A percentile compares a stretch with the other conserved stretches of the same genome.
Conservation (phyloP, 2,797 vertebrate species). For the Pantherophis alleghaniensis region DNA sequence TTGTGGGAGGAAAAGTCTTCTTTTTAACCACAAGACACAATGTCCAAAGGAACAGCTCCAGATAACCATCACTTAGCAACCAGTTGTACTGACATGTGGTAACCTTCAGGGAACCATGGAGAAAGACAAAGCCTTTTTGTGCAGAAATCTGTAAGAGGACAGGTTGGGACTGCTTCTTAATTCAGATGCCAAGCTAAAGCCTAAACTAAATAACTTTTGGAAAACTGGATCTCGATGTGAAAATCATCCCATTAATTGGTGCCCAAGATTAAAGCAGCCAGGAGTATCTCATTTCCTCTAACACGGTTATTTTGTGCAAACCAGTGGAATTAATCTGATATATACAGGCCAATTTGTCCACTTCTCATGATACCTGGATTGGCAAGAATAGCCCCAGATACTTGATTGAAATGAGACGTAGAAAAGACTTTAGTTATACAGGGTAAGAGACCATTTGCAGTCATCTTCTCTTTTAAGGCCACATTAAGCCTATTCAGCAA, state of each 20-base stretch:
- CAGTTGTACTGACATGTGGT: conserved; percentile 59
- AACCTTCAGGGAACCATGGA: conserved; percentile 70
- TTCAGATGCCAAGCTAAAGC: conserved; percentile 26
- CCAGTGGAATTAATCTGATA: background rate
- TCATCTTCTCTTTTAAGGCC: background rate
- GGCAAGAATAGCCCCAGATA: background rate
- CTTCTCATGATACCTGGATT: background rate
- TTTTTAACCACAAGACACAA: conserved; percentile 64
- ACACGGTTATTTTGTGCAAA: background rate
- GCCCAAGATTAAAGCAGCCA: background rate
- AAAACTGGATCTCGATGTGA: conserved; percentile 12
- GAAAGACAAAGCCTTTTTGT: conserved; percentile 72
- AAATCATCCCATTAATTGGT: background rate
- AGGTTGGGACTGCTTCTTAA: conserved; percentile 12
- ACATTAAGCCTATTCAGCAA: background rate
- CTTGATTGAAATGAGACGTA: background rate
- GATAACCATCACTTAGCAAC: conserved; percentile 81
- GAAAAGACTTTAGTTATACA: background rate
- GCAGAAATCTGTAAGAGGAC: conserved; percentile 32
- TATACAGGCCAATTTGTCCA: background rate
- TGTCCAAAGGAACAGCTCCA: conserved; percentile 74
- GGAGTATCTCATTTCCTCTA: background rate
- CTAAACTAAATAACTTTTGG: conserved; percentile 14
- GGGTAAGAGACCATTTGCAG: background rate
- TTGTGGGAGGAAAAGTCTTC: background rate